Percentiles rank a stretch among this genome's conserved stretches.
phyloP scores from a whole-genome alignment of 2,888 invertebrate genomes.

The Malthinus flaveolus region DNA sequence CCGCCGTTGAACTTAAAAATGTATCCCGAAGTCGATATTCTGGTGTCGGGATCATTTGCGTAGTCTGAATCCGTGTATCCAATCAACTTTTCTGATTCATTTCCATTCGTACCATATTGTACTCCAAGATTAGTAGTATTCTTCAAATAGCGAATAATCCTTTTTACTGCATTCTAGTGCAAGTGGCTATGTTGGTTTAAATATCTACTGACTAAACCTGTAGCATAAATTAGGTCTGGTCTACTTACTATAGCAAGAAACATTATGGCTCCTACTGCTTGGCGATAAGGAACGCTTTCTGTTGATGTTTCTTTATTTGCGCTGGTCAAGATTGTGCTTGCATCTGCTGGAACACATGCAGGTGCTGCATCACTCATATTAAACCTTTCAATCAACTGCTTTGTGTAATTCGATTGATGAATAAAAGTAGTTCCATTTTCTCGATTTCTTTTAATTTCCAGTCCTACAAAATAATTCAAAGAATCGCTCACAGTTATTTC shows the following conservation, averaged over 20 bases:
- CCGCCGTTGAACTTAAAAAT: background rate
- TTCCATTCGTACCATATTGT: background rate
- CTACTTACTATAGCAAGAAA: conserved; percentile 5
- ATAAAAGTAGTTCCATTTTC: too few species aligned
- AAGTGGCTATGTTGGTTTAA: conserved; percentile 10
- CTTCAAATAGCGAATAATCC: background rate
- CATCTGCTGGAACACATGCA: background rate
- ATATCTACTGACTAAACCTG: background rate
- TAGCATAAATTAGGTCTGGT: conserved; percentile 13
- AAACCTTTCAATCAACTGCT: background rate
- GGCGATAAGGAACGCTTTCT: background rate
- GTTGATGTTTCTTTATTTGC: background rate
- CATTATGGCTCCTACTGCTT: background rate
- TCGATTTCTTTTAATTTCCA: too few species aligned
- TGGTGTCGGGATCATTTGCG: background rate
- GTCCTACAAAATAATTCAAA: too few species aligned
- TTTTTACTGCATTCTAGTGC: conserved; percentile 7
- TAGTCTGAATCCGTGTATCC: background rate
- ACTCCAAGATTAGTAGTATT: background rate
- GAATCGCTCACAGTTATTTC: too few species aligned
- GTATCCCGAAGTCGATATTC: background rate
- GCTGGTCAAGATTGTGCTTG: background rate
- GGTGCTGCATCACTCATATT: background rate
- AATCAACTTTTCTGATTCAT: background rate
- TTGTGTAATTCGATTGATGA: background rate